A percentile compares a stretch with the other conserved stretches of the same genome.
phyloP scores from a whole-genome alignment of 2,888 invertebrate species.

The Callyntrura guangdongensis region DNA sequence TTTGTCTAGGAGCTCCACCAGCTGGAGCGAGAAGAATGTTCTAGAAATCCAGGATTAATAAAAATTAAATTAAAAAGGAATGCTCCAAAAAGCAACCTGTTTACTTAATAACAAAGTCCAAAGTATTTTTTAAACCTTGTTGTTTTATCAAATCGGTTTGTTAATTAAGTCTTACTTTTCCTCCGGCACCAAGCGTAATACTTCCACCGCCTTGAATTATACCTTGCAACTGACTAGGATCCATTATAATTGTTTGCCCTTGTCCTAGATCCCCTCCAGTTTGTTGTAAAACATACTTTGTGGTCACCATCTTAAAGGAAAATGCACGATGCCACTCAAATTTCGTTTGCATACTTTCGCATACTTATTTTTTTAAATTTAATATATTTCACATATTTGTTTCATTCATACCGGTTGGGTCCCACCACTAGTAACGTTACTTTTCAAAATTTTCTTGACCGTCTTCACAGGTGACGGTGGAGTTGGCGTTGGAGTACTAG shows the following conservation, averaged over 20 bases:
- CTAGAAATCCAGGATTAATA: slow-evolving; percentile 54
- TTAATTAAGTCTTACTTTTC: slow-evolving; percentile 79
- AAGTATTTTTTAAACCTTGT: no score
- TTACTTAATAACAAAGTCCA: background rate
- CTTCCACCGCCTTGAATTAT: slow-evolving; percentile 83
- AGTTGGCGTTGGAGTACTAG: slow-evolving; percentile 49
- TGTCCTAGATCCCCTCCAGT: slow-evolving; percentile 76
- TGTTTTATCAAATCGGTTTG: background rate
- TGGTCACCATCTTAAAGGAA: slow-evolving; percentile 32
- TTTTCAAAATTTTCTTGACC: slow-evolving; percentile 41
- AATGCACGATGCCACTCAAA: no score
- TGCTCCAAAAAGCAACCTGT: background rate
- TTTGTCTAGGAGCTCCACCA: slow-evolving; percentile 86
- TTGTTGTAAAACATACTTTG: slow-evolving; percentile 82
- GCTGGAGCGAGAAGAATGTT: slow-evolving; percentile 77
- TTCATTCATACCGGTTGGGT: slow-evolving; percentile 44
- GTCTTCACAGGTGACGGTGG: slow-evolving; percentile 52
- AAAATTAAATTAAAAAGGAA: background rate
- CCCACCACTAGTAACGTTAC: background rate
- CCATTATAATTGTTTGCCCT: slow-evolving; percentile 83
- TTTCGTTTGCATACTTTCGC: no score
- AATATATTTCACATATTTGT: background rate
- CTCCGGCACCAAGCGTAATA: slow-evolving; percentile 78
- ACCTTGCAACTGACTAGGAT: slow-evolving; percentile 83
- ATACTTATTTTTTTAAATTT: no score